These are phyloP conservation scores for Epinotia brunnichana DNA, from an alignment of 2,888 invertebrate genomes.

Conservation along the genomic window DNA sequence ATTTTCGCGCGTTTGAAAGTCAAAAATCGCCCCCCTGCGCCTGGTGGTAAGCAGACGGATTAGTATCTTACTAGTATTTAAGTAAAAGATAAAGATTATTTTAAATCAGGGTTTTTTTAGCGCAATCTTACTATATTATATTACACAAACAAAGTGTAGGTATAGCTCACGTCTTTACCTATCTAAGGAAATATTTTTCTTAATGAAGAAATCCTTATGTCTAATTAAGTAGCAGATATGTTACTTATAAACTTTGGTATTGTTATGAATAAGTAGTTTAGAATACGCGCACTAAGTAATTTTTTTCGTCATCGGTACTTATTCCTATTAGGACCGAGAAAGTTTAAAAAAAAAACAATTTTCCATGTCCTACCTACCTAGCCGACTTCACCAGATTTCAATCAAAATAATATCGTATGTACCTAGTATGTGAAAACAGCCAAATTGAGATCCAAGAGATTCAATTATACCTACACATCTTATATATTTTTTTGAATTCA, in stretches of 20 bases:
- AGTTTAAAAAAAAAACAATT: no score
- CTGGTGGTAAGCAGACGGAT: not conserved
- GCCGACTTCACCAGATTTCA: not conserved
- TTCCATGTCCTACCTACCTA: not conserved
- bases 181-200: not conserved
- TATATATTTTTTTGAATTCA: not conserved
- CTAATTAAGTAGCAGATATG: slow-evolving; percentile 6
- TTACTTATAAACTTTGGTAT: not conserved
- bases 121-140: no score
- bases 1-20: no score
- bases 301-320: not conserved
- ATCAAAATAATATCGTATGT: not conserved
- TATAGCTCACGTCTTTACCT: not conserved
- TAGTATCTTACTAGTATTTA: not conserved
- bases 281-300: not conserved
- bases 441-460: slow-evolving; percentile 7
- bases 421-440: not conserved
- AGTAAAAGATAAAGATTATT: not conserved
- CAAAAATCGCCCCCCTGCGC: no score
- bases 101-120: no score
- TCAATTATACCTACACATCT: not conserved
- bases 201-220: slow-evolving; percentile 1
- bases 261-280: no score
- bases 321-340: no score
- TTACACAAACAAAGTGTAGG: no score